Base-by-base conservation (phyloP, 2,888 invertebrate genomes). In the Melanargia galathea region DNA sequence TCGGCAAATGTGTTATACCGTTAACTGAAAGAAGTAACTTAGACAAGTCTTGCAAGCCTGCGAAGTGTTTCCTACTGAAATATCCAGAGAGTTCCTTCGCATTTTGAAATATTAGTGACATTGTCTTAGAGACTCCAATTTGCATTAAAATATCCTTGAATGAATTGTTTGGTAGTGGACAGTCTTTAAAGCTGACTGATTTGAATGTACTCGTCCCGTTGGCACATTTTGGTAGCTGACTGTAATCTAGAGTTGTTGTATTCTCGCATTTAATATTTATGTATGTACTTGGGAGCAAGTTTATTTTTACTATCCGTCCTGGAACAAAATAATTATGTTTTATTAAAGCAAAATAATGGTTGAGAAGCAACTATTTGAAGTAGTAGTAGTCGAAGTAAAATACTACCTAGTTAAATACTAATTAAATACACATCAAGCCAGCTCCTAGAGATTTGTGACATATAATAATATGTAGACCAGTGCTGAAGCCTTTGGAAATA, bases 21-120 rank as follows among this genome's bases (percentile, higher is more conserved):
- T 95, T 95, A 45, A 93, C 92, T 11, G 93, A 92, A 2, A 96
- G 82, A 16, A 92, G 83, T 57, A 96, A 79, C 58, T 92, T 90
- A 1, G 92, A 92, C 54, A 89, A 78, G 68, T 92, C 90, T 63
- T 91, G 83, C 55, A 95, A 83, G 26, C 93, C 93, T 2, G 87
- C 81, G 63, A 95, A 90, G 74, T 94, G 94, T 64, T 90, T 87
- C 48, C 92, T 92, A 30, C 92, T 89, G 43, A 95, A 86, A 69
- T 92, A 92, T 67, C 92, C 92, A 24, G 92, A 90, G 51, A 93
- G 79, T 67, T 93, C 93, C 48, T 84, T 87, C 20, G 88, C 84
- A 63, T 90, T 92, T 76, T 92, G 90, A 69, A 93, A 94, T 75
- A 92, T 88, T 30, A 94, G 75, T 6, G 92, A 86, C 93, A 92